These are phyloP conservation scores for Apodemus speciosus DNA, from an alignment of 2,113 vertebrate genomes.

Conservation along the genomic window DNA sequence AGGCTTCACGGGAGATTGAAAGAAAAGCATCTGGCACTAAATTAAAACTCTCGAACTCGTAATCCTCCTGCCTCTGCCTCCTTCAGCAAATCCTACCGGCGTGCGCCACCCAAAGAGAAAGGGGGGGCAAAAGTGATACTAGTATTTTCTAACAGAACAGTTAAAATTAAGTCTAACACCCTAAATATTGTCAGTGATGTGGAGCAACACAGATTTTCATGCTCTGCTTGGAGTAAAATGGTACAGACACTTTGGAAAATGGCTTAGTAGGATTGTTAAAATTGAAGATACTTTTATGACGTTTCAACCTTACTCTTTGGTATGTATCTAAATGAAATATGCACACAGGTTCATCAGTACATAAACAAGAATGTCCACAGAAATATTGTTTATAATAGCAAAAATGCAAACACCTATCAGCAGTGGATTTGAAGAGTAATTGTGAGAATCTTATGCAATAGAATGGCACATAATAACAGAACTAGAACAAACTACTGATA, in stretches of 20 bases:
- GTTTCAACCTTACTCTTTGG: not conserved
- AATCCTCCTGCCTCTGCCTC: too few species aligned
- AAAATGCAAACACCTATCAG: slow-evolving; percentile 43
- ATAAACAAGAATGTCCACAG: slow-evolving; percentile 16
- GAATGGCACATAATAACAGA: not conserved
- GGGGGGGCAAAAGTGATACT: too few species aligned
- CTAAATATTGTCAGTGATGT: slow-evolving; percentile 8
- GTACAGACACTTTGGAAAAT: not conserved
- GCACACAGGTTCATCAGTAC: slow-evolving; percentile 25
- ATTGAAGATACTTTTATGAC: not conserved
- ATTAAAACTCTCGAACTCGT: slow-evolving; percentile 33
- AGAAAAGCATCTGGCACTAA: slow-evolving; percentile 23
- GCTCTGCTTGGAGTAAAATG: not conserved
- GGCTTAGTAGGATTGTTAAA: slow-evolving; percentile 10
- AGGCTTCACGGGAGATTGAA: slow-evolving; percentile 3
- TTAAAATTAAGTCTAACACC: slow-evolving; percentile 40
- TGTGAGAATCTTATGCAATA: not conserved
- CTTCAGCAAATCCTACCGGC: too few species aligned
- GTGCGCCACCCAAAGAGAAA: too few species aligned
- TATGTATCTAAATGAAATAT: slow-evolving; percentile 18
- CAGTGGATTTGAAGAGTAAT: not conserved
- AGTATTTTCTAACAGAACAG: not conserved
- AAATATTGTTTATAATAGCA: slow-evolving; percentile 21
- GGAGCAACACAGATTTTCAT: not conserved
- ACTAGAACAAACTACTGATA: not conserved